Base-by-base conservation (phyloP, 2,113 vertebrate species). In the Micromys minutus region DNA sequence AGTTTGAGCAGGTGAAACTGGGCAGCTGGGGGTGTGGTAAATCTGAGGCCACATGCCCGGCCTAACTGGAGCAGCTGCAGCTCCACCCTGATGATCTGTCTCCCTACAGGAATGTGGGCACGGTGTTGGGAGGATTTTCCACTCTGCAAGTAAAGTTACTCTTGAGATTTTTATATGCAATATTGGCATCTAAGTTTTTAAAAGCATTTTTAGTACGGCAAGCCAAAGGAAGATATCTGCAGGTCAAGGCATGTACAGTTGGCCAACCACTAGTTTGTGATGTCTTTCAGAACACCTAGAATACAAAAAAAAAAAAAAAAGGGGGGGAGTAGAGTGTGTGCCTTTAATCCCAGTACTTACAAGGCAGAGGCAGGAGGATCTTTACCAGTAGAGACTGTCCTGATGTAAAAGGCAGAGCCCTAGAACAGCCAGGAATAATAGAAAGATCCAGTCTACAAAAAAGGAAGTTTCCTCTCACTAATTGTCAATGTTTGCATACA, bases 21-120 rank as follows among this genome's bases (percentile, higher is more conserved):
- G 81, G 93, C 94, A 93, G 87, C 95, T 94, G 96, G 81, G 81
- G 72, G 21, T 3, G 22, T 36, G 91, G 95, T 36, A 76, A 92
- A 76, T 92, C 89, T 45, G 74, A 75, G 77, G 91, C 87, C 80
- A 72, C 71, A 86, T 0, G 50, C 84, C 72, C 67, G 69, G 36
- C 45, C 22, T 59, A 50, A 72, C 63, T 26, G 19, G 2, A 91
- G 87, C 91, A 97, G 96, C 97, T 96, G 91, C 65, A 36, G 22
- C 87, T 91, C 83, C 29, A 24, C 61, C 91, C 92, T 52, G 42
- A 55, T 1, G 8, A 61, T 36, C 86, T 52, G 61, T 74, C 80
- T 91, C 42, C 86, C 65, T 92, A 79, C n/a, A 93, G 96, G 93
- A 96, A 95, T 93, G 93, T 94, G 79, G 96, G 13, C 75, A 85